Conservation (phyloP, 2,113 vertebrate species). For the Cheirogaleus medius region DNA sequence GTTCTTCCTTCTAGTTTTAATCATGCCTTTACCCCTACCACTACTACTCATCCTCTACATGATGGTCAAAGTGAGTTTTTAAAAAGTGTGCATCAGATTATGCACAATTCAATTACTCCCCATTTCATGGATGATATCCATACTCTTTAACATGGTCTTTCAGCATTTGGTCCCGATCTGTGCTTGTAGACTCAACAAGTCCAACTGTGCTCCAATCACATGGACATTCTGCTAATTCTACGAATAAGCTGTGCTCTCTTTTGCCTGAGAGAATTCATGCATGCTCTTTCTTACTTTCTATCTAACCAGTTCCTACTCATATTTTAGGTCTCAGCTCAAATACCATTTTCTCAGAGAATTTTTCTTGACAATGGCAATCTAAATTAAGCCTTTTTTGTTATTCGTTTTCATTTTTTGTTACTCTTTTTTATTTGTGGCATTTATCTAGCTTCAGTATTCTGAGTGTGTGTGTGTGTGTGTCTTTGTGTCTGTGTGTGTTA, state of each 20-base stretch:
- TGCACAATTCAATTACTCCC: background rate
- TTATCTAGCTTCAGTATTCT: background rate
- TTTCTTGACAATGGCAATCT: background rate
- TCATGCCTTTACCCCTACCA: background rate
- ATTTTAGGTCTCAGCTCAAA: background rate
- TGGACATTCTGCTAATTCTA: background rate
- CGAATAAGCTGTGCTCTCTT: background rate
- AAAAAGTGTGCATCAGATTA: background rate
- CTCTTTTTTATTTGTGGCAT: background rate
- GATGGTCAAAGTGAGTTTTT: background rate
- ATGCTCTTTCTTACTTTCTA: background rate
- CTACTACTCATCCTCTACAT: background rate
- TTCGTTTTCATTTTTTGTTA: background rate
- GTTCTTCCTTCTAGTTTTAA: background rate
- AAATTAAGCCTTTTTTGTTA: background rate
- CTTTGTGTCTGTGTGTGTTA: background rate
- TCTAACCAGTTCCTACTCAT: background rate
- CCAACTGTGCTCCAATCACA: fast-evolving
- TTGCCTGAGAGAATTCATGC: background rate
- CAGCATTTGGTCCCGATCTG: background rate
- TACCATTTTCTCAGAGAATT: background rate
- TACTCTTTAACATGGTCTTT: background rate
- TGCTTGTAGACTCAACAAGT: background rate
- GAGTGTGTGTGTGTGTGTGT: background rate
- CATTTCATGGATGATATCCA: background rate